phyloP scores from a whole-genome alignment of 2,113 vertebrate species.

The Pyxicephalus adspersus region DNA sequence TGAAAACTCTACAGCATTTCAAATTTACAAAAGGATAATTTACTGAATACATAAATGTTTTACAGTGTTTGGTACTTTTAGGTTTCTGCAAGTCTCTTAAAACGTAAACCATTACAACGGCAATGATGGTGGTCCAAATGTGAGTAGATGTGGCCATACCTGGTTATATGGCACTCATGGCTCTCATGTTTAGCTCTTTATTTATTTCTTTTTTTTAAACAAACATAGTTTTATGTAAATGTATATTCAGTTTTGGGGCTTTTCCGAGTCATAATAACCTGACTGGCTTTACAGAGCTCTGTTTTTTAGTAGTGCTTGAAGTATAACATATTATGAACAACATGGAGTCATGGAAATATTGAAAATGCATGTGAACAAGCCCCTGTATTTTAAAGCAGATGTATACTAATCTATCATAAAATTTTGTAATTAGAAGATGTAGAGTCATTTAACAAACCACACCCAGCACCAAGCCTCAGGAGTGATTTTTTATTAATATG shows the following conservation, averaged over 20 bases:
- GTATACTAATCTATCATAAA: no score
- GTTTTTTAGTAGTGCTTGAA: conserved; percentile 2
- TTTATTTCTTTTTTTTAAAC: not conserved
- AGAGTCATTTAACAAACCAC: no score
- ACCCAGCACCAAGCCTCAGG: no score
- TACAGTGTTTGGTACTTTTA: no score
- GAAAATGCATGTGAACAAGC: not conserved
- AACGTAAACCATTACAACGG: no score
- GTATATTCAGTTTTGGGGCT: not conserved
- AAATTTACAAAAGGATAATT: no score
- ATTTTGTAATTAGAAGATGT: no score
- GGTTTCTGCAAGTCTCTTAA: no score
- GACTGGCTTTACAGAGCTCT: not conserved
- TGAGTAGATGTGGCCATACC: not conserved
- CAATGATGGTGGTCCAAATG: no score
- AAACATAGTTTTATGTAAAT: not conserved
- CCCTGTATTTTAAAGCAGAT: not conserved
- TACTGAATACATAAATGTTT: no score
- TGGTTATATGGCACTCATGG: not conserved
- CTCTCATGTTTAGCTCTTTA: not conserved
- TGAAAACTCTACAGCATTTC: no score
- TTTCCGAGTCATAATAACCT: not conserved
- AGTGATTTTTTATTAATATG: no score
- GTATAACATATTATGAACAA: not conserved
- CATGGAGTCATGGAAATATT: not conserved